Base-by-base conservation (phyloP, 1,140 invertebrate genomes). In the Drosophila nikananu region DNA sequence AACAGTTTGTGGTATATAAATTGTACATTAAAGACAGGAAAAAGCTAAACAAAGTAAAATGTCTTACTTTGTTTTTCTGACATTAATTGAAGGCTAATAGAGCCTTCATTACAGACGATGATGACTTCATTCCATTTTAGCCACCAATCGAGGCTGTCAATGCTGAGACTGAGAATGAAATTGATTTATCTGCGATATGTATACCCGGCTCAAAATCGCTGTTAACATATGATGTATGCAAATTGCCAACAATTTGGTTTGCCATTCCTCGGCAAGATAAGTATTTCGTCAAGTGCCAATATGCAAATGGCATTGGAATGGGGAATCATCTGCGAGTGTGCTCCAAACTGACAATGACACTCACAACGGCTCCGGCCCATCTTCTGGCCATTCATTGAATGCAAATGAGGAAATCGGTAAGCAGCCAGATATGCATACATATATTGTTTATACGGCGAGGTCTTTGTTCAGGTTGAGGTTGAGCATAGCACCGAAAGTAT, bases 241-340 rank as follows among this genome's bases (percentile, higher is more conserved):
- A 86, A 86, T 83, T 86, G 76, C 83, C 83, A 87, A 77, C 83
- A 86, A 77, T 87, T 87, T 87, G 83, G 83, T 87, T 87, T 86
- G 80, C 83, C 83, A 70, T 87, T 80, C 71, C 71, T 61, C 37
- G 76, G 64, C 76, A 72, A 68, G 73, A 84, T 73, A 81, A 62
- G 62, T 61, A 74, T 73, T 71, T 51, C 60, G 74, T 66, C 78
- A 86, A 84, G 82, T 84, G 82, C 48, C 64, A 71, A 81, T 76
- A 82, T 80, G 84, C 59, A 80, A 83, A 80, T 77, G 39, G 15
- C 59, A 61, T 68, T 25, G 64, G 52, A 51, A 66, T 42, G 48
- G 72, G 35, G 63, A 39, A 44, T 35, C 27, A 58, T 57, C 42
- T 78, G 61, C 25, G 66, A 60, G 75, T 54, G 75, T 78, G 57